Evolutionary conservation across 2,113 vertebrate genomes (phyloP), one percentile per base, ranked within the genome.

Genomic region (Scomber colias): DNA sequence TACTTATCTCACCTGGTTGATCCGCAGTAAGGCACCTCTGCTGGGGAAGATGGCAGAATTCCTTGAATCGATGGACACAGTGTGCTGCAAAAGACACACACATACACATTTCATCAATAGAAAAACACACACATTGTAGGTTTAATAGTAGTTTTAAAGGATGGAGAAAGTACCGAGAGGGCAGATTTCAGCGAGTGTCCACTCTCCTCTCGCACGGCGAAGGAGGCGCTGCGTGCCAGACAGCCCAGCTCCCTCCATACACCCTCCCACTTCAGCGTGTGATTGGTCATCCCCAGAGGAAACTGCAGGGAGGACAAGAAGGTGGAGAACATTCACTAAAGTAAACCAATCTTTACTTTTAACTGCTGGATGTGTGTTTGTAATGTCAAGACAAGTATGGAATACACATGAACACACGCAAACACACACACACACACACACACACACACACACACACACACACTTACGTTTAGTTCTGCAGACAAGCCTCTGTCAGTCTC

Each of bases 171-270:
- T 94, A 99, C 98, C 75, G 96, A 96, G 14, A 99, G 92, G 13
- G 97, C 97, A 0, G 97, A 99, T 65, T 99, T 99, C 11, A 99
- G 95, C 0, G 98, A 96, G 90, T 99, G 98, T 69, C 98, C 98
- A 0, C 98, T 99, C 83, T 99, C 97, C 62, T 98, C 96, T 16
- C 98, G 94, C 51, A 99, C 97, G 0, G 97, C 97, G 8, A 99
- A 99, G 0, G 98, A 99, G 0, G 98, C 97, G 0, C 97, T 97
- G 89, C 97, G 96, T 0, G 97, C 95, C 68, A 99, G 94, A 82
- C 97, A 99, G 87, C 97, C 96, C 66, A 99, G 95, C 71, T 99
- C 97, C 61, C 98, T 92, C 98, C 98, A 99, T 21, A 98, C 97
- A 0, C 96, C 96, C 77, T 99, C 98, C 98, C 98, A 99, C 92